Conservation (phyloP, 92 coral and sea anemone species). For the Epizoanthus stellaris region DNA sequence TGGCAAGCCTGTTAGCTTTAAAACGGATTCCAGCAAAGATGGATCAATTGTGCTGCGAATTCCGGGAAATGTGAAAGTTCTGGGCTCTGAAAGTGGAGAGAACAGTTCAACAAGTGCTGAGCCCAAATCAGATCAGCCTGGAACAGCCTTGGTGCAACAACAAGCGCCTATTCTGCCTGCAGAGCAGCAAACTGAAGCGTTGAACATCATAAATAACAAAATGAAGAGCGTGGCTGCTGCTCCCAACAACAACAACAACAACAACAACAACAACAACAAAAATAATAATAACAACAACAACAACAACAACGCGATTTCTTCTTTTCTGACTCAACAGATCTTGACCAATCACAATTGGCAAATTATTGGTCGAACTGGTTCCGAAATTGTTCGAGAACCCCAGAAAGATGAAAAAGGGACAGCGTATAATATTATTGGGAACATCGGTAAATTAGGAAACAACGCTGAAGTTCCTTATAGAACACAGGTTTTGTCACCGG, state of each 20-base stretch:
- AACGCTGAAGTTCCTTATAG: not conserved
- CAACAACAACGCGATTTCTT: not conserved
- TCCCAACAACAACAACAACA: not conserved
- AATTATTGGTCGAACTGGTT: slow-evolving; percentile 61
- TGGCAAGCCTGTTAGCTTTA: slow-evolving; percentile 86
- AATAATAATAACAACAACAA: not conserved
- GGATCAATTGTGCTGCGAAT: slow-evolving; percentile 77
- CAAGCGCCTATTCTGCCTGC: not conserved
- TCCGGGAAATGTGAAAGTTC: slow-evolving; percentile 65
- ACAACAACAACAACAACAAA: not conserved
- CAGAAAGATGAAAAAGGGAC: slow-evolving; percentile 17
- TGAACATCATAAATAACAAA: not conserved
- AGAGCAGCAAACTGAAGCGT: not conserved
- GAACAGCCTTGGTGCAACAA: not conserved
- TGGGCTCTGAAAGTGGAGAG: slow-evolving; percentile 33
- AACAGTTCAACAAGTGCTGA: not conserved
- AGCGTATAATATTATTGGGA: slow-evolving; percentile 11
- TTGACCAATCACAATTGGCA: slow-evolving; percentile 50
- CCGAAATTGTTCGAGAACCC: slow-evolving; percentile 41
- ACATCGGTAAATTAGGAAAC: not conserved
- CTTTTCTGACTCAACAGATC: slow-evolving; percentile 10
- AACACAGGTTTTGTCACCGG: not conserved
- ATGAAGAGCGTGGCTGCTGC: not conserved
- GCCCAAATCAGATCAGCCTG: slow-evolving; percentile 1
- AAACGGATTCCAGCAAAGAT: slow-evolving; percentile 80